Conservation (phyloP, 1,140 invertebrate species). For the Tetragnatha versicolor region DNA sequence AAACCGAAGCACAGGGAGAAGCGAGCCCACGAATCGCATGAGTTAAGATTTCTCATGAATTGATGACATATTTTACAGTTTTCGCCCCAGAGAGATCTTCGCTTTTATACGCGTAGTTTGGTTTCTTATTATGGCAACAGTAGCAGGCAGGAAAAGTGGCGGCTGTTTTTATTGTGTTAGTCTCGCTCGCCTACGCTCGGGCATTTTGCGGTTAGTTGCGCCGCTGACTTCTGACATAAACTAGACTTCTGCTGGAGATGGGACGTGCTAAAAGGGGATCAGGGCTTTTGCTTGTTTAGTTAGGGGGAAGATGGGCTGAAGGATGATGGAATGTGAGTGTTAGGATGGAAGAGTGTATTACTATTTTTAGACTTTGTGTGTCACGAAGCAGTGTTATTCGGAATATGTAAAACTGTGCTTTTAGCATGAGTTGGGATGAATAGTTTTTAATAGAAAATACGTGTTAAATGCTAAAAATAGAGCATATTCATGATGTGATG, state of each 20-base stretch:
- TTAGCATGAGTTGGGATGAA: no score
- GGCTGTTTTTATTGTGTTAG: neutral
- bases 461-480: no score
- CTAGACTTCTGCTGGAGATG: neutral
- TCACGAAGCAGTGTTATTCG: no score
- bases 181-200: neutral
- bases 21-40: neutral
- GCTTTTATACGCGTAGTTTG: neutral
- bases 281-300: neutral
- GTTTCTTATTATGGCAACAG: neutral
- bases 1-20: neutral
- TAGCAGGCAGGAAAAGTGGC: neutral
- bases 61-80: conserved; percentile 28
- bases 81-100: neutral
- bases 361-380: no score
- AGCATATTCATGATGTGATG: no score
- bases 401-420: no score
- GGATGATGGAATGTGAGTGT: no score
- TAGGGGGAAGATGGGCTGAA: no score
- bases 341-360: no score
- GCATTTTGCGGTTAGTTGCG: neutral
- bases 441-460: no score
- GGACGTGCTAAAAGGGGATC: neutral
- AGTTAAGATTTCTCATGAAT: conserved; percentile 6
- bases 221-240: neutral